Evolutionary conservation across 2,797 vertebrate genomes (phyloP), one percentile per base, ranked within the genome.

Genomic region (Lophius americanus): DNA sequence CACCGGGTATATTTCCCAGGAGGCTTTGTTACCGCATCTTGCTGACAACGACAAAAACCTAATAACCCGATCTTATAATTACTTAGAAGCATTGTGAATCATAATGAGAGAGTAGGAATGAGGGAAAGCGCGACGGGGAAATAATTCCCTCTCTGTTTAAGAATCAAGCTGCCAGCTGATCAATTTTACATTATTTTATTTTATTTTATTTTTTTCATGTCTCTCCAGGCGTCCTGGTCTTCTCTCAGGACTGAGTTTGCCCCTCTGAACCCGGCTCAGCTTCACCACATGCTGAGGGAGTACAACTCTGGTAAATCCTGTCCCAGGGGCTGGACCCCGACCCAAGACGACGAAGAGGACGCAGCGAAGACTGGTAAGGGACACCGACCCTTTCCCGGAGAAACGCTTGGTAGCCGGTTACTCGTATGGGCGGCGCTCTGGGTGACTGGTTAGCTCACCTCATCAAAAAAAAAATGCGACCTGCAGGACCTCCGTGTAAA

Each of bases 221-320:
- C 3, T 5, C 23, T 32, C 4, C 84, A 94, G 93, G 87, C 91
- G 0, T 91, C 92, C 38, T 95, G 94, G 94, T 10, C 78, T 0
- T 92, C 88, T 51, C 90, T 95, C 66, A 85, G 91, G 79, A 37
- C 65, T 0, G 93, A 94, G 79, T 95, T 93, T 46, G 41, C 86
- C 0, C 84, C 92, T 23, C 82, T 95, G 65, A 93, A 92, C 49
- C 65, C 93, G 0, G 91, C 93, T 4, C 94, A 95, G 86, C 89
- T 95, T 38, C 92, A 95, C 76, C 93, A 95, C 85, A 92, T 94
- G 92, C 73, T 95, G 73, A 85, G 87, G 43, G 92, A 93, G 68
- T 95, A 95, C 80, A 87, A 59, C 81, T 82, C 79, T 0, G 87
- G 81, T 8, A 89, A 80, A 59, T 7, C 72, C 10, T 85, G 85